A percentile compares a stretch with the other conserved stretches of the same genome.
phyloP scores from a whole-genome alignment of 2,797 vertebrate genomes.

The Chrosomus eos region DNA sequence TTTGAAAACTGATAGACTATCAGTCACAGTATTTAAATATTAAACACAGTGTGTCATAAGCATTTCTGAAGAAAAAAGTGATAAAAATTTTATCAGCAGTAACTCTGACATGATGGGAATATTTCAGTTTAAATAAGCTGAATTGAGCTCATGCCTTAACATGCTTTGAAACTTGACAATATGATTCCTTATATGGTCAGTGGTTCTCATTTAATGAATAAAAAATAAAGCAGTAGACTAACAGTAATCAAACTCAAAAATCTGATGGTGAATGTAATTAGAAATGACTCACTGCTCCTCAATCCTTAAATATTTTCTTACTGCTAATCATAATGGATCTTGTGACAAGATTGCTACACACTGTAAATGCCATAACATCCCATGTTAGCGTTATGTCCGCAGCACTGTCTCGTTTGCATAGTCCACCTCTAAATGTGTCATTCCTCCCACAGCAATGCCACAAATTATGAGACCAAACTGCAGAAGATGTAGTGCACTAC shows the following conservation, averaged over 20 bases:
- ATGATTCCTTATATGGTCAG: not conserved
- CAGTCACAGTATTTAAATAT: conserved; percentile 9
- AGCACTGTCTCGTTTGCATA: conserved; percentile 32
- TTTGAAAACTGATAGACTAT: conserved; percentile 7
- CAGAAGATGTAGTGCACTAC: conserved; percentile 17
- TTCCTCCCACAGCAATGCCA: conserved; percentile 33
- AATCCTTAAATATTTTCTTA: not conserved
- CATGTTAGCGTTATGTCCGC: conserved; percentile 39
- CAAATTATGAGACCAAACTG: conserved; percentile 20
- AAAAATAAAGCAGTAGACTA: not conserved
- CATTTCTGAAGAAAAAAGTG: not conserved
- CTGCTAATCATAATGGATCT: not conserved
- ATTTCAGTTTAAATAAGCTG: not conserved
- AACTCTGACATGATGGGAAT: conserved; percentile 13
- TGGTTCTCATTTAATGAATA: not conserved
- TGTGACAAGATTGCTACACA: conserved; percentile 14
- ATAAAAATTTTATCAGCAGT: not conserved
- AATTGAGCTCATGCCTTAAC: not conserved
- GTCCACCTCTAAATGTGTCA: conserved; percentile 41
- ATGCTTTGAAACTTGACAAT: not conserved
- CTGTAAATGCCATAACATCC: conserved; percentile 44
- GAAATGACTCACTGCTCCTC: conserved; percentile 4
- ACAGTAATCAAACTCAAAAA: not conserved
- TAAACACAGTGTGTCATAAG: conserved; percentile 22
- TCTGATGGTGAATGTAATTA: not conserved